Percentiles rank a stretch among this genome's conserved stretches.
Evolutionary conservation across 2,888 invertebrate genomes (phyloP).

Genomic region (Ochropacha duplaris): DNA sequence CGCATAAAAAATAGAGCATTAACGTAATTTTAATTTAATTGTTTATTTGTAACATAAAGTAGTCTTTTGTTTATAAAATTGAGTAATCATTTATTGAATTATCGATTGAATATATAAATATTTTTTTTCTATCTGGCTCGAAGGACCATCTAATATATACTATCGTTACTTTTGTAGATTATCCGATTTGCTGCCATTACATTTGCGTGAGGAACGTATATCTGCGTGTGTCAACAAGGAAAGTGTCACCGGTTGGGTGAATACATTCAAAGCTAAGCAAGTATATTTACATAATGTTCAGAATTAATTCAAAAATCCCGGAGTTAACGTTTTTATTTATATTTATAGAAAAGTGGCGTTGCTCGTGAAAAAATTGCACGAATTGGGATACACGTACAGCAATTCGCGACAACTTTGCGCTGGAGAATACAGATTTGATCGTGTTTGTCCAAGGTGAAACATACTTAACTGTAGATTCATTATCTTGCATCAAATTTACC

Average conservation of each 20-base stretch:
- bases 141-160: conserved; percentile 10
- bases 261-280: conserved; percentile 87
- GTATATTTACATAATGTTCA: conserved; percentile 16
- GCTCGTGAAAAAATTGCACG: conserved; percentile 70
- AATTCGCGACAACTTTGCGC: conserved; percentile 68
- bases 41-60: too few species aligned
- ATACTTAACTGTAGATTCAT: neutral
- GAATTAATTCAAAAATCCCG: neutral
- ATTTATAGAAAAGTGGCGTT: conserved; percentile 68
- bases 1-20: conserved; percentile 89
- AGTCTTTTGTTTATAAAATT: too few species aligned
- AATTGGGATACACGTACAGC: conserved; percentile 70
- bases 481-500: too few species aligned
- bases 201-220: conserved; percentile 87
- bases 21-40: conserved; percentile 54
- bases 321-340: neutral
- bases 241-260: conserved; percentile 91
- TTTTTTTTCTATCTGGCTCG: neutral
- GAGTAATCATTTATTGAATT: too few species aligned
- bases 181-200: conserved; percentile 87
- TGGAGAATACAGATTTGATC: conserved; percentile 81
- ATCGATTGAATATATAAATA: neutral
- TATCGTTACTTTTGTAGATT: conserved; percentile 54
- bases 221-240: conserved; percentile 80
- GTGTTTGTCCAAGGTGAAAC: conserved; percentile 80